Evolutionary conservation across 23 tunicate species (phyloP), one percentile per base, ranked within the genome.

Genomic region (Botrylloides violaceus): DNA sequence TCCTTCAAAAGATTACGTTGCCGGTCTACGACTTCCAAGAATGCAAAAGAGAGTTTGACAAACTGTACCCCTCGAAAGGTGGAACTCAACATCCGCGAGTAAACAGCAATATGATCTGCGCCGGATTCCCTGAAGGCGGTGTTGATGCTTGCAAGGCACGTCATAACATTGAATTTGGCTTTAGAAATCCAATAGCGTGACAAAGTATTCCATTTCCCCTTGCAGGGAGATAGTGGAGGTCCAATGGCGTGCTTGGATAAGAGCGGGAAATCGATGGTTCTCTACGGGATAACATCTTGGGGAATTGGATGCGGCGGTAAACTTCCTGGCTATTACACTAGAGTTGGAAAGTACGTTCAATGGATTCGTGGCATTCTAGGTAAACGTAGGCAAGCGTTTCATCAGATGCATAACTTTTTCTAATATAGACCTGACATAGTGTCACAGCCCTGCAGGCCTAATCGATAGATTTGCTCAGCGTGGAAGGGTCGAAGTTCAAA

Each of bases 241-340:
- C 65, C 65, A 25, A 60, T 60, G 65, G 65, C 30, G 15, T 60
- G 65, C 21, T 15, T n/a, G 0, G 18, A 28, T 0, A 28, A 23
- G 24, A 25, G 18, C 0, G 32, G 65, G 19, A 15, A 18, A 18
- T 24, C 30, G 15, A 60, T 60, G 65, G 65, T 60, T n/a, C 21
- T 60, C 18, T 60, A 60, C 21, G 65, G 65, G 21, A 60, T 60
- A 12, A 60, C 65, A 60, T 60, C 65, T 24, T 60, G 65, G 65
- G 65, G 65, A 25, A 60, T 60, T 60, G 65, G 65, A 60, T 60
- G 65, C 65, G 65, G 65, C 19, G 27, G 65, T 23, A 60, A 25
- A 15, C 32, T 60, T 20, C 65, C 65, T 25, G 65, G 65, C 28
- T 60, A 25, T 24, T 60, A 60, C 65, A 22, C 32, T 0, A n/a